Conservation (phyloP, 2,113 vertebrate genomes). For the Tapirus terrestris region DNA sequence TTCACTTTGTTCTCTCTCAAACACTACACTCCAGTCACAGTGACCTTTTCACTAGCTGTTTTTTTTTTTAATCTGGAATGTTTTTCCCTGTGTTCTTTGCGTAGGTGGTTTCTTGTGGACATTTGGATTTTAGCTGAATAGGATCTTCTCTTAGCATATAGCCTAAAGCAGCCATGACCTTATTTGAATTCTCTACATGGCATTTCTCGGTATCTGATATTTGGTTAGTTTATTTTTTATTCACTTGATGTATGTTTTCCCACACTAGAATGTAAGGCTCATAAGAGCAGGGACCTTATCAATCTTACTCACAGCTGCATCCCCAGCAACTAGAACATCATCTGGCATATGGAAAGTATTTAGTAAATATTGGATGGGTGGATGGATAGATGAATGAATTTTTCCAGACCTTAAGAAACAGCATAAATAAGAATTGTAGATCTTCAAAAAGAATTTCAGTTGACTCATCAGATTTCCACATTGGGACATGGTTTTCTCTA, state of each 20-base stretch:
- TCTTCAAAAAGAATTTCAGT: slow-evolving; percentile 28
- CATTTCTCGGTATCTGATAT: background rate
- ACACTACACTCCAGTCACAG: background rate
- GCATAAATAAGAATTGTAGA: background rate
- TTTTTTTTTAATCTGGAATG: background rate
- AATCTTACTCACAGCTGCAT: background rate
- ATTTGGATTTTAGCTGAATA: background rate
- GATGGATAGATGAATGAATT: background rate
- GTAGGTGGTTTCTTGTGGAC: background rate
- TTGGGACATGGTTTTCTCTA: background rate
- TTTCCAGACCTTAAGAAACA: background rate
- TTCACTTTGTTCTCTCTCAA: background rate
- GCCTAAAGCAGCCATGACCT: background rate
- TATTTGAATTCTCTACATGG: slow-evolving; percentile 25
- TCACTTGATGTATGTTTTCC: background rate
- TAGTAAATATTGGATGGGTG: background rate
- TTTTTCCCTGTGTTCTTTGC: background rate
- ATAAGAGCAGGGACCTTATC: background rate
- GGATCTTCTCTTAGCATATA: background rate
- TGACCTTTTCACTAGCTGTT: background rate
- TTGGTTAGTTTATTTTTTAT: background rate
- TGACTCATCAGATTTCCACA: background rate
- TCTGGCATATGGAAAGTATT: background rate
- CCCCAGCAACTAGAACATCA: background rate
- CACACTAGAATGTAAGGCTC: background rate